A percentile compares a stretch with the other conserved stretches of the same genome.
Evolutionary conservation across 2,797 vertebrate genomes (phyloP).

Genomic region (Pangasius djambal): DNA sequence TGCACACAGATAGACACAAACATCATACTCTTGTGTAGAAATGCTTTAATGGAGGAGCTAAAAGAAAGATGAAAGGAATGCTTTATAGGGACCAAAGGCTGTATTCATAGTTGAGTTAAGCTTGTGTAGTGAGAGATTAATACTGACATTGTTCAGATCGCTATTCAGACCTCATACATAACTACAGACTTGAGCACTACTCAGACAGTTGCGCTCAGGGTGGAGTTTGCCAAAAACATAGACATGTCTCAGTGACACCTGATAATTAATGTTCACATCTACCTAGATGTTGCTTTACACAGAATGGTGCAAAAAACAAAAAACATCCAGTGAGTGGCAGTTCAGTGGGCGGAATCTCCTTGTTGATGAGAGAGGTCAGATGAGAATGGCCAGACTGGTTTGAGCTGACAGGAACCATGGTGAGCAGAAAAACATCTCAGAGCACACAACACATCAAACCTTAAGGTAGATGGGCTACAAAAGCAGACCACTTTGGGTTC

Average conservation of each 20-base stretch:
- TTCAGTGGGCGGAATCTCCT: not conserved
- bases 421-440: not conserved
- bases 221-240: not conserved
- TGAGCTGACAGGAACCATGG: not conserved
- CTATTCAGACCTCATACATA: not conserved
- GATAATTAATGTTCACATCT: not conserved
- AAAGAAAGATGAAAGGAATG: not conserved
- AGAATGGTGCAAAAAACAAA: not conserved
- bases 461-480: not conserved
- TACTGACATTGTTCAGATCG: not conserved
- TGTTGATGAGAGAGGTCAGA: not conserved
- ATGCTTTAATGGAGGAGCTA: not conserved
- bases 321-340: not conserved
- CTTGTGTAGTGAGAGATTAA: not conserved
- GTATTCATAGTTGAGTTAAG: not conserved
- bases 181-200: not conserved
- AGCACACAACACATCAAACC: not conserved
- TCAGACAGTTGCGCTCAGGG: not conserved
- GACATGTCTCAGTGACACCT: not conserved
- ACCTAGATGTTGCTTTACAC: not conserved
- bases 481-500: not conserved
- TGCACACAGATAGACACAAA: not conserved
- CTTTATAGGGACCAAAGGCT: not conserved
- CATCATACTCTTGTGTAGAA: not conserved
- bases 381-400: not conserved